Percentiles rank a stretch among this genome's conserved stretches.
Conservation (phyloP, 2,797 vertebrate species). For the Ceryle rudis region DNA sequence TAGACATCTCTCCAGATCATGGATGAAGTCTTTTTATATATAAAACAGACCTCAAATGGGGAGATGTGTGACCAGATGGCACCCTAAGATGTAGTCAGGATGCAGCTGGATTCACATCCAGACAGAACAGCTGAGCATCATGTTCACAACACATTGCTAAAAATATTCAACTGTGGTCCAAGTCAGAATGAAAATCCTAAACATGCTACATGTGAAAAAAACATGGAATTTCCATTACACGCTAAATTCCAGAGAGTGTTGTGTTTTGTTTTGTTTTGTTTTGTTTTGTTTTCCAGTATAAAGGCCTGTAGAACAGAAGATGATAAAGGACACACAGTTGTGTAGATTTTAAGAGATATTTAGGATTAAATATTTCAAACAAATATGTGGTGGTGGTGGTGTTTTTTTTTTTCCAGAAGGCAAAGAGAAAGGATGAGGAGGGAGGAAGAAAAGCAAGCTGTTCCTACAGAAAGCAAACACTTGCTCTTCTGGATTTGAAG, state of each 20-base stretch:
- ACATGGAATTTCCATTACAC: not conserved
- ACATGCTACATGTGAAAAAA: not conserved
- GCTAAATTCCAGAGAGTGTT: not conserved
- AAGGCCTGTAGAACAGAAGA: not conserved
- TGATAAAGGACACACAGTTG: not conserved
- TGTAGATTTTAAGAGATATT: not conserved
- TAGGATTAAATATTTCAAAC: not conserved
- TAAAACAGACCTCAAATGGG: not conserved
- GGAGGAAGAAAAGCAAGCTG: not conserved
- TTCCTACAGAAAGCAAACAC: not conserved
- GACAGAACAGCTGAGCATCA: not conserved
- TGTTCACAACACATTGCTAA: not conserved
- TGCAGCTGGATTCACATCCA: not conserved
- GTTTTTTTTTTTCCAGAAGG: not conserved
- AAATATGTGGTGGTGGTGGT: not conserved
- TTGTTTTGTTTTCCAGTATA: accelerated
- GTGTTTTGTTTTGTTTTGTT: no score
- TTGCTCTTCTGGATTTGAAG: not conserved
- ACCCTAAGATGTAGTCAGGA: not conserved
- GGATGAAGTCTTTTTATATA: not conserved
- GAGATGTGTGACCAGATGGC: not conserved
- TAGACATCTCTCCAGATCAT: not conserved
- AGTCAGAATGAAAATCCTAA: not conserved
- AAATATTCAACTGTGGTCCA: not conserved
- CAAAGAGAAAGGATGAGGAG: not conserved